phyloP scores from a whole-genome alignment of 2,113 vertebrate genomes.

The Seriola quinqueradiata region DNA sequence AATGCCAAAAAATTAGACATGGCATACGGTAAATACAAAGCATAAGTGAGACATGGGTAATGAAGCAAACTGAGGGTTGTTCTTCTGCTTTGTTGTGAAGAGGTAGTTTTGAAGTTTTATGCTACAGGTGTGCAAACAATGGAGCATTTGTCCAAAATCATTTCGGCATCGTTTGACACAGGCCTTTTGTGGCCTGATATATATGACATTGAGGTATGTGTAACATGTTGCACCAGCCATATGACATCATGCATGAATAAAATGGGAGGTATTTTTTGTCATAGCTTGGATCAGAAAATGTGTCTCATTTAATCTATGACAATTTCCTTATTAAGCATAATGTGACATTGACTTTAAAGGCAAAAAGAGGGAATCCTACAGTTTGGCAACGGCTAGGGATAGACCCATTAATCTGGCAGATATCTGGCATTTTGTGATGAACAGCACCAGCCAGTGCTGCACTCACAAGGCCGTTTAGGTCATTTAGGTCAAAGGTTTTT shows the following conservation, averaged over 20 bases:
- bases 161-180: slow-evolving; percentile 44
- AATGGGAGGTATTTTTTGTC: not conserved
- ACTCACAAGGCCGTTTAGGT: too few relatives aligned
- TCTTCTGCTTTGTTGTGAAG: slow-evolving; percentile 48
- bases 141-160: slow-evolving; percentile 41
- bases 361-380: not conserved
- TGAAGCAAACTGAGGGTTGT: slow-evolving; percentile 24
- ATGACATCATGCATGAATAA: slow-evolving; percentile 36
- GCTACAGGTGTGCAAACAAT: slow-evolving; percentile 59
- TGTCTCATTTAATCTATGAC: not conserved
- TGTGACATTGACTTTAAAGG: not conserved
- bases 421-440: too few relatives aligned
- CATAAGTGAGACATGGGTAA: slow-evolving; percentile 1
- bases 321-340: not conserved
- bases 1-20: slow-evolving; percentile 32
- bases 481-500: too few relatives aligned
- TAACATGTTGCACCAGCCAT: slow-evolving; percentile 11
- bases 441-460: too few relatives aligned
- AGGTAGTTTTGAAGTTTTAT: slow-evolving; percentile 73
- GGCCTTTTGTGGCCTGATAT: slow-evolving; percentile 23
- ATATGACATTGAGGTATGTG: slow-evolving; percentile 49
- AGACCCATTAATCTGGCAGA: too few relatives aligned
- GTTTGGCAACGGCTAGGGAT: not conserved
- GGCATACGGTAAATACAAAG: slow-evolving; percentile 12
- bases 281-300: not conserved